Percentiles rank a stretch among this genome's conserved stretches.
Conservation (phyloP, 1,140 invertebrate species). For the Oryctes rhinoceros region DNA sequence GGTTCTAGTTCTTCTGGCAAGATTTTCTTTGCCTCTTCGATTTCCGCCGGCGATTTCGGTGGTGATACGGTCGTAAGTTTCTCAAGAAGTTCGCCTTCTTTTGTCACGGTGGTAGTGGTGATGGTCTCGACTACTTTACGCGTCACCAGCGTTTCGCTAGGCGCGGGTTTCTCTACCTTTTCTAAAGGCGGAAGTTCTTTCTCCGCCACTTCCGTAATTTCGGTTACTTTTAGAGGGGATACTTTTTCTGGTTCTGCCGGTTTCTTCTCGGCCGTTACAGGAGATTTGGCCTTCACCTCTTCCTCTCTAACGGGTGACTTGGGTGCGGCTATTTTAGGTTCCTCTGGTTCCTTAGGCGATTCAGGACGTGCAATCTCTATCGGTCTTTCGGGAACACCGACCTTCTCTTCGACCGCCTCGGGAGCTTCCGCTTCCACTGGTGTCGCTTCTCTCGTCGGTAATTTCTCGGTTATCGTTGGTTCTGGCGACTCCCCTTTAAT, state of each 20-base stretch:
- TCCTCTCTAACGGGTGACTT: background rate
- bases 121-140: background rate
- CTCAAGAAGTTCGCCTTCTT: background rate
- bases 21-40: background rate
- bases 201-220: background rate
- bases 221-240: background rate
- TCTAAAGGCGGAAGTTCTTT: background rate
- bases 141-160: background rate
- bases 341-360: background rate
- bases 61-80: background rate
- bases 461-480: background rate
- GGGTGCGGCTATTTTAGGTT: background rate
- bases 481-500: background rate
- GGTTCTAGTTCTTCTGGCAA: background rate
- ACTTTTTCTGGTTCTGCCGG: background rate
- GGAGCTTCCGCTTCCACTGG: no score
- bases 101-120: background rate
- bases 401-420: no score
- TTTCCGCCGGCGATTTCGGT: background rate
- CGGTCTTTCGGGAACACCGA: no score
- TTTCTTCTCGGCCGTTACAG: background rate
- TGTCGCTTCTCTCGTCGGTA: background rate
- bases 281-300: background rate
- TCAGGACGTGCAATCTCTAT: background rate
- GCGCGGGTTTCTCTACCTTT: background rate